These are phyloP conservation scores for Melanerpes aurifrons DNA, from an alignment of 2,113 vertebrate genomes.

Conservation along the genomic window DNA sequence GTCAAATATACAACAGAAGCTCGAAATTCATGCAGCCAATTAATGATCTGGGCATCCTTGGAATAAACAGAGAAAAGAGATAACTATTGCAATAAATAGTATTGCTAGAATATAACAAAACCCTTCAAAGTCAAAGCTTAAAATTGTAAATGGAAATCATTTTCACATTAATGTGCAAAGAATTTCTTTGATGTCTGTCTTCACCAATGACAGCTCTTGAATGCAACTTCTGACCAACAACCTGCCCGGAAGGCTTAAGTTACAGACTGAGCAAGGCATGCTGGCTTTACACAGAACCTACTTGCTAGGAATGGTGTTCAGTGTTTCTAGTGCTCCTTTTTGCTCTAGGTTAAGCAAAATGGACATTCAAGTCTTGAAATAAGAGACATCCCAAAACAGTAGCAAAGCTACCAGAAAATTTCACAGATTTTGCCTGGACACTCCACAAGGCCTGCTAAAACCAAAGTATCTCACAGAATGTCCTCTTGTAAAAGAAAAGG, in stretches of 20 bases:
- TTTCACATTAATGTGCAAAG: background rate
- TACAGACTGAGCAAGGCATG: background rate
- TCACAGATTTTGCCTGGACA: background rate
- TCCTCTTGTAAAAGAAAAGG: background rate
- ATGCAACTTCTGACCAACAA: background rate
- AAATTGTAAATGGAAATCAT: background rate
- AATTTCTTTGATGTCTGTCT: background rate
- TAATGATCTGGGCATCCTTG: slow-evolving; percentile 95
- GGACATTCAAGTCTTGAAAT: background rate
- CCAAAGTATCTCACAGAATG: background rate
- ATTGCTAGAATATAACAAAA: background rate
- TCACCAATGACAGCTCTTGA: background rate
- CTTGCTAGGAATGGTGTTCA: background rate
- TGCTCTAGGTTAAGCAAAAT: background rate
- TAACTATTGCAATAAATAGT: background rate
- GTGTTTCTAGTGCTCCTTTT: background rate
- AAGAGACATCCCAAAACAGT: background rate
- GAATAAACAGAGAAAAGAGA: background rate
- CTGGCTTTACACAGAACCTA: background rate
- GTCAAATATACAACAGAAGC: slow-evolving; percentile 84
- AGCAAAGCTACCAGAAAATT: background rate
- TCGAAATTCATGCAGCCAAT: slow-evolving; percentile 92
- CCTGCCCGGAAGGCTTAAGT: background rate
- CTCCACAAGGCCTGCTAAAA: background rate
- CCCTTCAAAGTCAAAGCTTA: background rate